Percentiles rank a stretch among this genome's conserved stretches.
Conservation (phyloP, 2,888 invertebrate genomes). For the Pammene fasciana region DNA sequence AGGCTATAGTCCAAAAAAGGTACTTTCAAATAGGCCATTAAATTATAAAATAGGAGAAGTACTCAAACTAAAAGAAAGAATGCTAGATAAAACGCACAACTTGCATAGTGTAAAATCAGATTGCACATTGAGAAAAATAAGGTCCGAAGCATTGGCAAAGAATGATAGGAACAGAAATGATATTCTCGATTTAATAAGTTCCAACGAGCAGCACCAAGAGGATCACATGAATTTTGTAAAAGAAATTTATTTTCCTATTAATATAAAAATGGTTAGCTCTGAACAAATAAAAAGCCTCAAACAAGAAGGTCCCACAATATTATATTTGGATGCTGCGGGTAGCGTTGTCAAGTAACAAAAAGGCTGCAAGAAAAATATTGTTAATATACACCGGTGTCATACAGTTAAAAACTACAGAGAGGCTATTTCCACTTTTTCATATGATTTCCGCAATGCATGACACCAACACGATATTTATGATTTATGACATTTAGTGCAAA, state of each 20-base stretch:
- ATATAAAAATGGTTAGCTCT: constrained; percentile 5
- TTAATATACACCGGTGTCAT: constrained; percentile 17
- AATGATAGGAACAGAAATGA: constrained; percentile 9
- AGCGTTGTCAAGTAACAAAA: not conserved
- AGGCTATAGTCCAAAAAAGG: constrained; percentile 1
- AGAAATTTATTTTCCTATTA: constrained; percentile 15
- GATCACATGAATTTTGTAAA: constrained; percentile 2
- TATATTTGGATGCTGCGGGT: constrained; percentile 20
- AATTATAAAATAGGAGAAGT: constrained; percentile 2
- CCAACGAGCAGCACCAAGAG: too few relatives aligned
- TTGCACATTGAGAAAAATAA: constrained; percentile 12
- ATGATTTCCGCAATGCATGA: constrained; percentile 21
- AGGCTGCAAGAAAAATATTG: not conserved
- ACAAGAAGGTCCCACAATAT: not conserved
- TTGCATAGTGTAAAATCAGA: constrained; percentile 8
- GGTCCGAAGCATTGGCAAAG: constrained; percentile 9
- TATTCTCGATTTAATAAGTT: constrained; percentile 10
- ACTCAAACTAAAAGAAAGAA: not conserved
- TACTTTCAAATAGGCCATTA: constrained; percentile 9
- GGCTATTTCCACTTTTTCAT: constrained; percentile 19
- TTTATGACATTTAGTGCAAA: not conserved
- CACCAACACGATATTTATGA: too few relatives aligned
- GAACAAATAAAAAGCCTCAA: not conserved
- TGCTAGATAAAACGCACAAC: not conserved
- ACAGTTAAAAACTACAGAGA: not conserved